phyloP scores from a whole-genome alignment of 2,888 invertebrate species.

The Cerastis rubricosa region DNA sequence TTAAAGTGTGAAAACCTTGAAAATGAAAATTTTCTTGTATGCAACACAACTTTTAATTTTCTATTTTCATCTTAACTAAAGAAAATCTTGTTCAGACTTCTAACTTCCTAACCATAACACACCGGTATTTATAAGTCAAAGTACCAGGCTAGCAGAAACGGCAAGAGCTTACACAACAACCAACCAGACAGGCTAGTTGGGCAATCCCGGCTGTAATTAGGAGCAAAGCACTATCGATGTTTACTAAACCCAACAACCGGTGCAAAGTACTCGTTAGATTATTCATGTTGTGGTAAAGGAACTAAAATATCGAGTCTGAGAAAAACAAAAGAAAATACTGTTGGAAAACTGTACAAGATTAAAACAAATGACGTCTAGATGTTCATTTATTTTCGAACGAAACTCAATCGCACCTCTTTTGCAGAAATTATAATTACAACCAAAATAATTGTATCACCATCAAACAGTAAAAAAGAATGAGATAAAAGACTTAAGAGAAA shows the following conservation, averaged over 20 bases:
- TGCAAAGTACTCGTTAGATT: constrained; percentile 10
- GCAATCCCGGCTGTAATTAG: constrained; percentile 63
- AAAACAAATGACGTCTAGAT: background rate
- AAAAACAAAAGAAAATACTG: background rate
- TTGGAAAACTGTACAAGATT: background rate
- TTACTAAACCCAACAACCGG: constrained; percentile 40
- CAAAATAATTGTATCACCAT: background rate
- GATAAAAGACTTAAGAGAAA: background rate
- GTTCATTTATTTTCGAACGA: background rate
- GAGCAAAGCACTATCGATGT: constrained; percentile 52
- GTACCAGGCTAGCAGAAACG: constrained; percentile 66
- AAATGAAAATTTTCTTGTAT: background rate
- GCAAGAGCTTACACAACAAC: constrained; percentile 55
- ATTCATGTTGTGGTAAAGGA: background rate
- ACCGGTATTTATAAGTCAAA: constrained; percentile 37
- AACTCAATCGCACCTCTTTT: background rate
- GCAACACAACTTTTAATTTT: background rate
- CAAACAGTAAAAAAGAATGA: background rate
- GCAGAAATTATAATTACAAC: background rate
- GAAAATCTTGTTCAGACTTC: background rate
- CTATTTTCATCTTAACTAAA: background rate
- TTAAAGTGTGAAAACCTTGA: background rate
- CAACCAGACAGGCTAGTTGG: constrained; percentile 50
- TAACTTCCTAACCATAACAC: constrained; percentile 10
- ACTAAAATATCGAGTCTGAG: background rate